Evolutionary conservation across 2,797 vertebrate genomes (phyloP), one percentile per base, ranked within the genome.

Genomic region (Enteromius afrohamiltoni): DNA sequence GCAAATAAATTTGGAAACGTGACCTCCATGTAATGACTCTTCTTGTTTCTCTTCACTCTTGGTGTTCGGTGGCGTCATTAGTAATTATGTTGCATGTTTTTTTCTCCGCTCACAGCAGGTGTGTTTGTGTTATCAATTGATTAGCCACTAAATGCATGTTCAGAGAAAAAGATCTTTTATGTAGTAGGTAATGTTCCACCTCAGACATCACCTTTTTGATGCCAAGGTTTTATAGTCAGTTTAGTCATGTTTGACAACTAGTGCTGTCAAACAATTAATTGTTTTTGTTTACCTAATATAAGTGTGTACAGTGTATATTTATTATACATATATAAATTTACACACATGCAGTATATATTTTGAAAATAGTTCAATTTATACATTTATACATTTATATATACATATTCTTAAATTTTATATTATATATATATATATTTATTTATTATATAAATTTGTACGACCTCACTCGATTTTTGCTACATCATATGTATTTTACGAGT

Each of bases 1-100:
- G 9, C 34, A 80, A 84, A 83, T 84, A 84, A 84, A 73, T 70
- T 6, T 49, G 64, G 51, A 55, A 47, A 77, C 21, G 51, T 34
- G 21, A 47, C 49, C 34, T 68, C 49, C 45, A 49, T 67, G 60
- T 21, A 45, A 26, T 31, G 40, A 34, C 53, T 9, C 68, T 49
- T 23, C 5, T 65, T 60, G 14, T 64, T 80, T 65, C 34, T 64
- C 31, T 67, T 58, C 16, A 2, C 34, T 37, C 26, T 62, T 13
- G 8, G n/a, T 65, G 80, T 74, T 42, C 17, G 0, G 26, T 29
- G 21, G 13, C 29, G 3, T 34, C 1, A 8, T 21, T 74, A 4
- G 47, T 58, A 58, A 69, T 83, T 58, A 6, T 26, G 34, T 8
- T 21, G 31, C 10, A 40, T 53, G 16, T 40, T 79, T 67, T 79